Conservation (phyloP, 2,113 vertebrate genomes). For the Acrocephalus arundinaceus region DNA sequence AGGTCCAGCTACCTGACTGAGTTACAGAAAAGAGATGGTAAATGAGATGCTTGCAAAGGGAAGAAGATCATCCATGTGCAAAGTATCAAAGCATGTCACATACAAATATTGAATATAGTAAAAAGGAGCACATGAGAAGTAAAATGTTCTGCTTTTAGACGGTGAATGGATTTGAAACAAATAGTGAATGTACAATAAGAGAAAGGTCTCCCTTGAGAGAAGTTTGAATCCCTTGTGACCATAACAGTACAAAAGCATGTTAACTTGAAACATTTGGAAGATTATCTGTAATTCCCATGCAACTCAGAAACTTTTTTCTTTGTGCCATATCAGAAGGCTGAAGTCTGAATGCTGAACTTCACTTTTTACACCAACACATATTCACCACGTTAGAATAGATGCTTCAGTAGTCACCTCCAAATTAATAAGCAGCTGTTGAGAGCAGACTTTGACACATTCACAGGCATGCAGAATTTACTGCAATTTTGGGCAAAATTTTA, state of each 20-base stretch:
- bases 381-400: conserved; percentile 25
- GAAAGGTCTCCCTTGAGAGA: conserved; percentile 42
- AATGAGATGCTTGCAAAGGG: neutral
- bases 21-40: neutral
- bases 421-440: neutral
- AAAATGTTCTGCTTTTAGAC: conserved; percentile 14
- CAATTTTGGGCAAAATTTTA: neutral
- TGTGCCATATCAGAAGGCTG: conserved; percentile 25
- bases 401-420: conserved; percentile 8
- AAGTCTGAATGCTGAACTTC: conserved; percentile 31
- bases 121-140: conserved; percentile 18
- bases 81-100: neutral
- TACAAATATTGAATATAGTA: neutral
- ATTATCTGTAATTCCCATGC: neutral
- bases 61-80: neutral
- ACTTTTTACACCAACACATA: neutral
- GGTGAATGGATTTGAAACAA: conserved; percentile 65
- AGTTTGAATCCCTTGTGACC: conserved; percentile 49
- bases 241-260: conserved; percentile 33
- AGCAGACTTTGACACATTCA: neutral
- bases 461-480: neutral
- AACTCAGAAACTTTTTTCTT: conserved; percentile 23
- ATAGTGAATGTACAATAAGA: conserved; percentile 50
- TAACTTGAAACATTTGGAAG: conserved; percentile 43
- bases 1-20: neutral